Percentiles rank a stretch among this genome's conserved stretches.
Evolutionary conservation across 2,797 vertebrate species (phyloP).

Genomic region (Zenarchopterus dispar): DNA sequence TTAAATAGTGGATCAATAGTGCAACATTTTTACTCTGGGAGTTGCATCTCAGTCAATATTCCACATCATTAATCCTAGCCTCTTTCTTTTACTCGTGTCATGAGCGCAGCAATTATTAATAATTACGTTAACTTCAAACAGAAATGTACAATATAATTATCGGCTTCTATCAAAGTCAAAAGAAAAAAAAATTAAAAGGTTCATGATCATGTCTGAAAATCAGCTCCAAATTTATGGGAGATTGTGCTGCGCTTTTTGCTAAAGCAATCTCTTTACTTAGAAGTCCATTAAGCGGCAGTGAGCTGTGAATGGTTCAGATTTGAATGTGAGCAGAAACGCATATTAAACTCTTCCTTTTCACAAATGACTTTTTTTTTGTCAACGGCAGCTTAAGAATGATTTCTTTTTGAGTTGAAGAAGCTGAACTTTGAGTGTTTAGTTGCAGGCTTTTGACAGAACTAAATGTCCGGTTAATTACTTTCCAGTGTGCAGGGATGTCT

Average conservation of each 20-base stretch:
- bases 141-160: slow-evolving; percentile 25
- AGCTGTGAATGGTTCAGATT: slow-evolving; percentile 53
- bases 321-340: slow-evolving; percentile 57
- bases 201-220: slow-evolving; percentile 38
- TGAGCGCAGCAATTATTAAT: slow-evolving; percentile 32
- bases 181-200: slow-evolving; percentile 8
- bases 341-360: slow-evolving; percentile 68
- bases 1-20: slow-evolving; percentile 72
- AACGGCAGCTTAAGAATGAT: slow-evolving; percentile 70
- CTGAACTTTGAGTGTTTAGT: slow-evolving; percentile 63
- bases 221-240: slow-evolving; percentile 48
- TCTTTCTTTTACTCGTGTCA: slow-evolving; percentile 38
- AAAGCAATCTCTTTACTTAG: slow-evolving; percentile 56
- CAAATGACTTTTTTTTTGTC: slow-evolving; percentile 71
- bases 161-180: slow-evolving; percentile 21
- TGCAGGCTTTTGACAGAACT: slow-evolving; percentile 55
- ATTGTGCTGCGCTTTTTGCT: slow-evolving; percentile 25
- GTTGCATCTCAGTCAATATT: slow-evolving; percentile 65
- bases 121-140: slow-evolving; percentile 36
- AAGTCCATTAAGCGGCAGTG: slow-evolving; percentile 64
- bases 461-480: slow-evolving; percentile 78
- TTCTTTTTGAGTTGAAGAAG: slow-evolving; percentile 61
- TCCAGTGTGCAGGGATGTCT: slow-evolving; percentile 44
- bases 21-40: slow-evolving; percentile 59
- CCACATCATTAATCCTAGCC: slow-evolving; percentile 52